Percentiles rank a stretch among this genome's conserved stretches.
These are phyloP conservation scores for Cebidichthys violaceus DNA, from an alignment of 2,113 vertebrate genomes.

Conservation along the genomic window DNA sequence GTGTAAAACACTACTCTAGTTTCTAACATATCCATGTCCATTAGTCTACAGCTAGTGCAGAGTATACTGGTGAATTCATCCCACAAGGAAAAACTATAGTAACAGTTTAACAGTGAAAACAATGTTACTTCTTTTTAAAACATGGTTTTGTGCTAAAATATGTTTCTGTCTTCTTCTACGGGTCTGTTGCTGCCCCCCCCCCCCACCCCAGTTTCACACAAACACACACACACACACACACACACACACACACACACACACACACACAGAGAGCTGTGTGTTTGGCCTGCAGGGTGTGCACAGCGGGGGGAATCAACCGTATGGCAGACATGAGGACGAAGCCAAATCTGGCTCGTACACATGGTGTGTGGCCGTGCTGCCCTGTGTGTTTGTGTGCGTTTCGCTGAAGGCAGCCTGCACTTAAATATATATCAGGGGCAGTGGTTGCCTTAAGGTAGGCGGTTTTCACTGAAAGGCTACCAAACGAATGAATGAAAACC, in stretches of 20 bases:
- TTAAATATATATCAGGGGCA: constrained; percentile 75
- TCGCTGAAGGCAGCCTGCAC: constrained; percentile 51
- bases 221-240: constrained; percentile 9
- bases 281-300: constrained; percentile 78
- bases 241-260: constrained; percentile 46
- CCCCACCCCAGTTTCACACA: not conserved
- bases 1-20: constrained; percentile 7
- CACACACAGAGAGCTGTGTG: constrained; percentile 60
- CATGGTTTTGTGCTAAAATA: constrained; percentile 15
- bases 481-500: constrained; percentile 61
- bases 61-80: not conserved
- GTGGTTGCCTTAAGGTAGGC: constrained; percentile 64
- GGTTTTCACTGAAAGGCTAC: constrained; percentile 60
- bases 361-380: constrained; percentile 69
- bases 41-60: not conserved
- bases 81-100: not conserved
- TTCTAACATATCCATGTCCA: constrained; percentile 2
- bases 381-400: constrained; percentile 26
- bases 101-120: constrained; percentile 14
- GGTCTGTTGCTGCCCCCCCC: not conserved
- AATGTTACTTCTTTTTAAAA: constrained; percentile 13
- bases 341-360: constrained; percentile 76
- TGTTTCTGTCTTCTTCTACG: not conserved
- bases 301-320: constrained; percentile 79
- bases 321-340: constrained; percentile 73